These are phyloP conservation scores for Phoxinus phoxinus DNA, from an alignment of 2,113 vertebrate species.

Conservation along the genomic window DNA sequence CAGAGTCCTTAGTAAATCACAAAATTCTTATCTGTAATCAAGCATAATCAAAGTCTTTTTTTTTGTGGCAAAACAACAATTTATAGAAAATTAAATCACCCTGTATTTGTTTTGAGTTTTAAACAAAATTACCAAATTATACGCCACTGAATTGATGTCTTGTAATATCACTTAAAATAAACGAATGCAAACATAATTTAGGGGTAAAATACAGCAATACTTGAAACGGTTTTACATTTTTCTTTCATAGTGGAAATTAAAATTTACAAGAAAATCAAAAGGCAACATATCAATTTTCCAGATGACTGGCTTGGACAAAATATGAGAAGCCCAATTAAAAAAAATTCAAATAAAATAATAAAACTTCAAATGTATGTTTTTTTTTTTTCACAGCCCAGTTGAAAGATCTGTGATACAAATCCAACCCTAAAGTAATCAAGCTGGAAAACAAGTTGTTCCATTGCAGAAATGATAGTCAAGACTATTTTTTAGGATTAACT, in stretches of 20 bases:
- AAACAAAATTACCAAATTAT: conserved; percentile 17
- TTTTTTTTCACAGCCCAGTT: neutral
- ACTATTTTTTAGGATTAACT: neutral
- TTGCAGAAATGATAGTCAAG: neutral
- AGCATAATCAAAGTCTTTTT: conserved; percentile 1
- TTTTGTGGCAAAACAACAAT: neutral
- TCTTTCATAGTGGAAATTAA: neutral
- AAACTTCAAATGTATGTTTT: neutral
- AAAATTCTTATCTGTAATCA: neutral
- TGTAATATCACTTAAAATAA: neutral
- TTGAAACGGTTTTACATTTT: neutral
- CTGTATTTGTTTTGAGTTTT: conserved; percentile 30
- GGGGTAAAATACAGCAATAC: conserved; percentile 34
- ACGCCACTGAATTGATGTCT: neutral
- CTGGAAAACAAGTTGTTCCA: neutral
- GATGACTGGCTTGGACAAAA: neutral
- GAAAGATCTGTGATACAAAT: neutral
- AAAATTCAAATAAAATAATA: neutral
- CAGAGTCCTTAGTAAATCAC: neutral
- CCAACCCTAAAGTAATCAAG: neutral
- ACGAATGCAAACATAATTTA: conserved; percentile 18
- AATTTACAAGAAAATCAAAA: neutral
- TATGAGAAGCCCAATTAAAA: neutral
- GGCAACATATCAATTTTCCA: neutral
- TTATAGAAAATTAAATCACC: conserved; percentile 33